Percentiles rank a stretch among this genome's conserved stretches.
phyloP scores from a whole-genome alignment of 2,888 invertebrate genomes.

The Lycia hirtaria region DNA sequence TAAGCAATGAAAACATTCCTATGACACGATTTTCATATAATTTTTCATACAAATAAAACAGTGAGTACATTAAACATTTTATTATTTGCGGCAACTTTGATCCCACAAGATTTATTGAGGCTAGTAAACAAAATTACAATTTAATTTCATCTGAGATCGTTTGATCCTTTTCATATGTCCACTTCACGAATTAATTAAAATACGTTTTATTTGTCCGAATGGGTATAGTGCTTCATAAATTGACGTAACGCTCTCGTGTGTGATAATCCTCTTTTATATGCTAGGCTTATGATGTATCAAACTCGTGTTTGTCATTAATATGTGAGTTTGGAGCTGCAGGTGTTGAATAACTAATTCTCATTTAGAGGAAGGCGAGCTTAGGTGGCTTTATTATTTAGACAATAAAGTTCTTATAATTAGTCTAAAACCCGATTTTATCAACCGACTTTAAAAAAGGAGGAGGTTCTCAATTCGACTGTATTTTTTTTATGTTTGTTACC shows the following conservation, averaged over 20 bases:
- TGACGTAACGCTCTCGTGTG: constrained; percentile 16
- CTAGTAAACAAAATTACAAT: constrained; percentile 44
- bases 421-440: no score
- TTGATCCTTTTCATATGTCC: constrained; percentile 43
- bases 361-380: neutral
- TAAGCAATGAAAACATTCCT: constrained; percentile 47
- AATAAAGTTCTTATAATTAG: no score
- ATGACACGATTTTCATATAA: constrained; percentile 49
- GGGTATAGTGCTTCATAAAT: constrained; percentile 28
- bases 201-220: constrained; percentile 39
- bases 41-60: constrained; percentile 41
- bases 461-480: no score
- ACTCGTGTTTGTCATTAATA: constrained; percentile 19
- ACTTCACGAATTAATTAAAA: constrained; percentile 42
- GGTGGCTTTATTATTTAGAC: no score
- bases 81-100: constrained; percentile 42
- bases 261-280: constrained; percentile 23
- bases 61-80: constrained; percentile 29
- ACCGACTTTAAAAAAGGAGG: no score
- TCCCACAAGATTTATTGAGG: constrained; percentile 41
- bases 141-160: constrained; percentile 39
- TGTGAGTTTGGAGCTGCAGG: constrained; percentile 10
- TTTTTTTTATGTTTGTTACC: no score
- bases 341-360: neutral
- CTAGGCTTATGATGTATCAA: constrained; percentile 7